Percentiles rank a stretch among this genome's conserved stretches.
Evolutionary conservation across 2,797 vertebrate species (phyloP).

Genomic region (Pangasius mekongensis): DNA sequence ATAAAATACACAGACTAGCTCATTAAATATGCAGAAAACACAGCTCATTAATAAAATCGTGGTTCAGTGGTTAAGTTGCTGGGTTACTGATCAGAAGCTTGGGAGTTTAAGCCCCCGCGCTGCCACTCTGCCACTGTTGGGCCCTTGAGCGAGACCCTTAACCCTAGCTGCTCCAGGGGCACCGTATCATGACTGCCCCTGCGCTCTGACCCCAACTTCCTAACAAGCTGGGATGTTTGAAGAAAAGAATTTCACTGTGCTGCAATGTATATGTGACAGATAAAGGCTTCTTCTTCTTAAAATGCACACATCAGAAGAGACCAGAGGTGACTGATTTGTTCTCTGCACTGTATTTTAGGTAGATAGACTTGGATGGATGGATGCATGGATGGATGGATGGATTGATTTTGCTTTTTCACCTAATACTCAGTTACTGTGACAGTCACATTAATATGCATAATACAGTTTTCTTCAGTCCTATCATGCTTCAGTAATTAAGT

Average conservation of each 20-base stretch:
- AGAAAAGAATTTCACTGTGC: neutral
- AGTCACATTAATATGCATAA: neutral
- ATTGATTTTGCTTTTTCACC: neutral
- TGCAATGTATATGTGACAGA: neutral
- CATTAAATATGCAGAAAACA: neutral
- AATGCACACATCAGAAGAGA: neutral
- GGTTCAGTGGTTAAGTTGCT: neutral
- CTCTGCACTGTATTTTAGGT: neutral
- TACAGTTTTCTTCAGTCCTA: neutral
- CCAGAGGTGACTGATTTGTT: neutral
- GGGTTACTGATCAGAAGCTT: neutral
- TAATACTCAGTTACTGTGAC: neutral
- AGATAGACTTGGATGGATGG: neutral
- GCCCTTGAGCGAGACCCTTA: neutral
- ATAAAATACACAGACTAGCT: neutral
- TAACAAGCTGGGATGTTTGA: neutral
- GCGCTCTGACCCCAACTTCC: neutral
- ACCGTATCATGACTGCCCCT: neutral
- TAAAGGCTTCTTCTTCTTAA: neutral
- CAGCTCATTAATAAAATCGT: neutral
- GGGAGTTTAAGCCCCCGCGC: neutral
- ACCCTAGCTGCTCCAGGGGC: neutral
- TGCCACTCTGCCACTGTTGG: neutral
- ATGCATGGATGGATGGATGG: neutral
- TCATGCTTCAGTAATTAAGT: neutral